These are phyloP conservation scores for Amphipoea lucens DNA, from an alignment of 2,888 invertebrate species.

Conservation along the genomic window DNA sequence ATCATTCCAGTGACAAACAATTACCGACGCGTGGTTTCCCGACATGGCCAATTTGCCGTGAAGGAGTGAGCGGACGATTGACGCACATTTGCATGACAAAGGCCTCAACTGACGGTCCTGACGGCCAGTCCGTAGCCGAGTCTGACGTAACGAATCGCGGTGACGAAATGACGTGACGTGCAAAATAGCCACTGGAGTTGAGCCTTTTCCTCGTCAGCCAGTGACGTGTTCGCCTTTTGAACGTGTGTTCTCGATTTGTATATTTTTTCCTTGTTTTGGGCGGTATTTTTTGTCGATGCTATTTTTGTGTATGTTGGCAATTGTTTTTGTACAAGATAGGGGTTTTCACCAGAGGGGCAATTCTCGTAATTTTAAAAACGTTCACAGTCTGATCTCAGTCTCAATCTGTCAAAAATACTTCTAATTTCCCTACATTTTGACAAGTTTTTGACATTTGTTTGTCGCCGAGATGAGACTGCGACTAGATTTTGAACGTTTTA, in stretches of 20 bases:
- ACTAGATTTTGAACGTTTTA: too few relatives aligned
- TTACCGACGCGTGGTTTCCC: conserved; percentile 46
- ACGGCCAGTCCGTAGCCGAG: conserved; percentile 6
- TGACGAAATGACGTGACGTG: conserved; percentile 45
- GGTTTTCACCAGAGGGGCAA: too few relatives aligned
- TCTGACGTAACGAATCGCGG: conserved; percentile 38
- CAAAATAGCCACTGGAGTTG: conserved; percentile 24
- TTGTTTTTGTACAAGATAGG: not conserved
- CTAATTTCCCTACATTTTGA: too few relatives aligned
- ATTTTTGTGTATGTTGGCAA: conserved; percentile 6
- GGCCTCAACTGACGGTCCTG: conserved; percentile 33
- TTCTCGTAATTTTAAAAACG: too few relatives aligned
- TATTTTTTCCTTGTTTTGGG: not conserved
- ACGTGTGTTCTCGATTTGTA: not conserved
- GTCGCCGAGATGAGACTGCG: too few relatives aligned
- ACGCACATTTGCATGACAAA: conserved; percentile 72
- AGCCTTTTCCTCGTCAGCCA: conserved; percentile 22
- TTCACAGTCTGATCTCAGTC: too few relatives aligned
- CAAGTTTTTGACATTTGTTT: too few relatives aligned
- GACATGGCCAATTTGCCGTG: conserved; percentile 67
- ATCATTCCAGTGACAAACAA: conserved; percentile 66
- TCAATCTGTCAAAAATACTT: too few relatives aligned
- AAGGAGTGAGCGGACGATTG: conserved; percentile 49
- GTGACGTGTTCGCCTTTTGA: conserved; percentile 24
- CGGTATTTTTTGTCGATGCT: not conserved